These are phyloP conservation scores for Erebia palarica DNA, from an alignment of 2,888 invertebrate species.

Conservation along the genomic window DNA sequence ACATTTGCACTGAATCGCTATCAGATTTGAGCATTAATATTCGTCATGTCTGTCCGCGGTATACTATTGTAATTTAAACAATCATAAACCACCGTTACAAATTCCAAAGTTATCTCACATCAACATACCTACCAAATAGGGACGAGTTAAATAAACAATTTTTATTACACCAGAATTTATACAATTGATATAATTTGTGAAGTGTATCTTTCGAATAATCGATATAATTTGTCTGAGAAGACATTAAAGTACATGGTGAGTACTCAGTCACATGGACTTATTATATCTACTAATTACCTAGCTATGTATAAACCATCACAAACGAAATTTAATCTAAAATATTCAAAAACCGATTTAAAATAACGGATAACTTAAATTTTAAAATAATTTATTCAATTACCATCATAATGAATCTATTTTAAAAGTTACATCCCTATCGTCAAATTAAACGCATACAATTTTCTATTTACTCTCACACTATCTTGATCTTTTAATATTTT, in stretches of 20 bases:
- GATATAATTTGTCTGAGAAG: no score
- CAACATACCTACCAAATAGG: constrained; percentile 25
- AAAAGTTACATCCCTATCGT: background rate
- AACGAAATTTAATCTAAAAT: no score
- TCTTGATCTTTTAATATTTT: constrained; percentile 65
- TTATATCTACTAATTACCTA: no score
- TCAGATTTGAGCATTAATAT: constrained; percentile 8
- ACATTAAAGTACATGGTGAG: no score
- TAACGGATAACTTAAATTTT: no score
- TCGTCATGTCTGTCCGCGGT: constrained; percentile 12
- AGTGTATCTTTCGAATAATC: background rate
- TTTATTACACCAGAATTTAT: background rate
- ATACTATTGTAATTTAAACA: constrained; percentile 18
- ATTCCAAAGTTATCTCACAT: constrained; percentile 26
- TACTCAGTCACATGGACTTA: no score
- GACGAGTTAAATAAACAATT: background rate
- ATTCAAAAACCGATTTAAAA: no score
- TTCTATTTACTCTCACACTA: constrained; percentile 44
- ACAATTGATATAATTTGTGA: no score
- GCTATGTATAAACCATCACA: no score
- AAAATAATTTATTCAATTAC: no score
- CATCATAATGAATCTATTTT: background rate
- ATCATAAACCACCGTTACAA: constrained; percentile 26
- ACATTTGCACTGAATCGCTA: constrained; percentile 1
- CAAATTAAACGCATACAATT: constrained; percentile 21